phyloP scores from a whole-genome alignment of 2,113 vertebrate genomes.

The Gallinago jamesoni region DNA sequence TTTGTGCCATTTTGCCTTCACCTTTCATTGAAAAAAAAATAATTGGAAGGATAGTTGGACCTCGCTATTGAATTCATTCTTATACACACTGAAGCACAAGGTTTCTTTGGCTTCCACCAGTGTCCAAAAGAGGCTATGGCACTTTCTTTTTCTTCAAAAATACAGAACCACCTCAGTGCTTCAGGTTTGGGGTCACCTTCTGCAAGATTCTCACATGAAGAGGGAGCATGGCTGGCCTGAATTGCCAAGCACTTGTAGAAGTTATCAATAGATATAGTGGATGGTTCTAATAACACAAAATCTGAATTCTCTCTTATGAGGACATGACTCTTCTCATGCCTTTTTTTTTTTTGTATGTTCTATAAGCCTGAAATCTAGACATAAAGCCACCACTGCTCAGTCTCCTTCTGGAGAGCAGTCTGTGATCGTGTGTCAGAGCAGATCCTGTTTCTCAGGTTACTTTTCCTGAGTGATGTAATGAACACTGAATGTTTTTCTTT shows the following conservation, averaged over 20 bases:
- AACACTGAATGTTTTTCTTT: not conserved
- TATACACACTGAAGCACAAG: not conserved
- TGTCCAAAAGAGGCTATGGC: not conserved
- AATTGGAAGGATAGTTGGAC: not conserved
- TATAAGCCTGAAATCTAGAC: not conserved
- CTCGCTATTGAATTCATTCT: not conserved
- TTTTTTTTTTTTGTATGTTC: not conserved
- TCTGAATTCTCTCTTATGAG: not conserved
- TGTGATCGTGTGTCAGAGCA: not conserved
- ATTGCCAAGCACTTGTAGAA: not conserved
- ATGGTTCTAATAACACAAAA: not conserved
- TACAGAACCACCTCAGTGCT: not conserved
- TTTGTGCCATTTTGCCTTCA: not conserved
- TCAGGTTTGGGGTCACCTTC: not conserved
- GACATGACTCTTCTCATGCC: not conserved
- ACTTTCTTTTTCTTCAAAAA: not conserved
- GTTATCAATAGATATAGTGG: not conserved
- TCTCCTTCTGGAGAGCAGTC: not conserved
- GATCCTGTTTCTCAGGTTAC: not conserved
- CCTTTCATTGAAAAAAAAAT: not conserved
- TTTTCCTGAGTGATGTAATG: not conserved
- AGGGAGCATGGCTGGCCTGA: not conserved
- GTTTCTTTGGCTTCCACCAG: not conserved
- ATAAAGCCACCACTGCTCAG: not conserved
- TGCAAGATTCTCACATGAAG: not conserved